Percentiles rank a stretch among this genome's conserved stretches.
These are phyloP conservation scores for Drosophila rufa DNA, from an alignment of 1,140 invertebrate species.

Conservation along the genomic window DNA sequence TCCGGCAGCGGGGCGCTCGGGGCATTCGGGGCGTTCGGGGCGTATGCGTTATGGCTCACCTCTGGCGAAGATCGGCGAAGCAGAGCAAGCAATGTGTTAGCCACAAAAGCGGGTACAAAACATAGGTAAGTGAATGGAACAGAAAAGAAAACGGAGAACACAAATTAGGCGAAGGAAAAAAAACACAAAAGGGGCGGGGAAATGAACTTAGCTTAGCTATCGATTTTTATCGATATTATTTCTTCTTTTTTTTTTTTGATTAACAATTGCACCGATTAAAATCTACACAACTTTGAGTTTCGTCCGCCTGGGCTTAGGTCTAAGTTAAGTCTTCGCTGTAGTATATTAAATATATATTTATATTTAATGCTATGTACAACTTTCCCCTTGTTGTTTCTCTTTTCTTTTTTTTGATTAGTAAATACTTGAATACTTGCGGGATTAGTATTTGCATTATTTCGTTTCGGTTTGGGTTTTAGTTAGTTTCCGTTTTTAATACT, in stretches of 20 bases:
- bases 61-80: slow-evolving; percentile 26
- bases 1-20: slow-evolving; percentile 74
- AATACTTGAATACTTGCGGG: slow-evolving; percentile 59
- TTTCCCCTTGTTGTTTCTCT: background rate
- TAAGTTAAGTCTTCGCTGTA: slow-evolving; percentile 72
- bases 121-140: slow-evolving; percentile 10
- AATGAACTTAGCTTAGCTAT: slow-evolving; percentile 31
- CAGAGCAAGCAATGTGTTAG: slow-evolving; percentile 40
- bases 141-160: slow-evolving; percentile 23
- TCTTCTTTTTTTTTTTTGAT: slow-evolving; percentile 4
- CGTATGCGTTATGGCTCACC: slow-evolving; percentile 74
- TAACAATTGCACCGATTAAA: slow-evolving; percentile 35
- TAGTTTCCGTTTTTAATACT: slow-evolving; percentile 55
- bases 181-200: background rate
- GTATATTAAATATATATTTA: slow-evolving; percentile 41
- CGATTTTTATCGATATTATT: background rate
- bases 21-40: slow-evolving; percentile 74
- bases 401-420: slow-evolving; percentile 34
- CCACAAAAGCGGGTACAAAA: slow-evolving; percentile 33
- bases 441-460: slow-evolving; percentile 10
- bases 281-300: slow-evolving; percentile 81
- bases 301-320: slow-evolving; percentile 55
- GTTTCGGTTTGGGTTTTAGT: slow-evolving; percentile 30
- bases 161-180: slow-evolving; percentile 10
- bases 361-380: slow-evolving; percentile 69